Conservation (phyloP, 2,888 invertebrate genomes). For the Macropis europaea region DNA sequence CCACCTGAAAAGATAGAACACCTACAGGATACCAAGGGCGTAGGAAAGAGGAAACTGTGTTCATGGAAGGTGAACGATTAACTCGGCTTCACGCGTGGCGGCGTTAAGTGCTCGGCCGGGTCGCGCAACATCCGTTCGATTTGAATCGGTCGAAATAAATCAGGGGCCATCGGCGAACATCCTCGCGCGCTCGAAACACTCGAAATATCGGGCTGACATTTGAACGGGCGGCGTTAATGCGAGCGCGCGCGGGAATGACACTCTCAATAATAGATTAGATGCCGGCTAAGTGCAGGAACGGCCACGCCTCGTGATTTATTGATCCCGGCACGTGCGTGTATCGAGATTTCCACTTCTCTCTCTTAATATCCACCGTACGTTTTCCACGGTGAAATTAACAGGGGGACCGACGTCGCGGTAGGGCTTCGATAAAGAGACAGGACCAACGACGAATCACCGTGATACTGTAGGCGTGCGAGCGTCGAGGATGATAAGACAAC, state of each 20-base stretch:
- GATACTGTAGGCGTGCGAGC: no score
- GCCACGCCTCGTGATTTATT: constrained; percentile 71
- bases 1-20: no score
- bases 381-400: constrained; percentile 46
- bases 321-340: constrained; percentile 71
- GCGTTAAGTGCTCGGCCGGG: constrained; percentile 29
- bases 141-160: constrained; percentile 62
- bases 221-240: constrained; percentile 69
- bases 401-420: constrained; percentile 18
- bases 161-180: constrained; percentile 48
- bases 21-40: no score
- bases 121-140: constrained; percentile 54
- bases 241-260: constrained; percentile 68
- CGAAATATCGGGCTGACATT: constrained; percentile 64
- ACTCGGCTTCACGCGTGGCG: no score
- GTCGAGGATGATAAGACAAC: no score
- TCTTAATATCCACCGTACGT: constrained; percentile 38
- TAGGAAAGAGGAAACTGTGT: no score
- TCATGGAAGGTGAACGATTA: no score
- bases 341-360: constrained; percentile 70
- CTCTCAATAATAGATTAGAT: constrained; percentile 78
- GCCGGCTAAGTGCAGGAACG: constrained; percentile 74
- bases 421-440: constrained; percentile 26
- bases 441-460: constrained; percentile 45
- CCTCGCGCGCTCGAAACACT: constrained; percentile 44